Evolutionary conservation across 2,797 vertebrate genomes (phyloP).

Genomic region (Simalia tracyae): DNA sequence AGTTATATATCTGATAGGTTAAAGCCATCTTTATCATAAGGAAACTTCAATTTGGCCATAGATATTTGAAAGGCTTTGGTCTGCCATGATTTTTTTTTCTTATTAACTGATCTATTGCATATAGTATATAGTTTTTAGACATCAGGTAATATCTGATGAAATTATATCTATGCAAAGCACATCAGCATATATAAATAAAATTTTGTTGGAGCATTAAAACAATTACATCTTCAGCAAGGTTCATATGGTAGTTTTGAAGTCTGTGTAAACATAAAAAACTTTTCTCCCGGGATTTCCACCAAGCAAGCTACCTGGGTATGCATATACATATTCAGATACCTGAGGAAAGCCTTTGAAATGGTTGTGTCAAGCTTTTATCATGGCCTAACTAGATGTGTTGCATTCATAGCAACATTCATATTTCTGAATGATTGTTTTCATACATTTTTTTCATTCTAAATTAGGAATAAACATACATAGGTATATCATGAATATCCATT

Average conservation of each 20-base stretch:
- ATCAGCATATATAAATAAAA: background rate
- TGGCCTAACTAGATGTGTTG: background rate
- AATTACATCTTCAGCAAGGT: background rate
- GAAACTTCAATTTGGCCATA: background rate
- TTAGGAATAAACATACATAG: background rate
- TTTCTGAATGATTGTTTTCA: too few species aligned
- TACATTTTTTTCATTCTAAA: too few species aligned
- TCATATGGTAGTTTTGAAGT: background rate
- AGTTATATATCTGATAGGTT: background rate
- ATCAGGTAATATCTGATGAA: background rate
- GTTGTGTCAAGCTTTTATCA: background rate
- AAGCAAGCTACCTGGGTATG: background rate
- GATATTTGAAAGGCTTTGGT: background rate
- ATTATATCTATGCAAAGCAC: background rate
- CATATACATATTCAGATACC: background rate
- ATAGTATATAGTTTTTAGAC: background rate
- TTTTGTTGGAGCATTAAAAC: background rate
- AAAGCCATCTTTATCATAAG: background rate
- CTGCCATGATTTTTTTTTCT: background rate
- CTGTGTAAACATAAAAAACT: background rate
- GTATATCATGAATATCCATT: background rate
- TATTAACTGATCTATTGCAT: background rate
- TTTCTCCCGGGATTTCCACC: background rate
- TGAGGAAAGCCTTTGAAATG: background rate
- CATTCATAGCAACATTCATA: too few species aligned